Conservation (phyloP, 2,797 vertebrate species). For the Clarias platycephalus region DNA sequence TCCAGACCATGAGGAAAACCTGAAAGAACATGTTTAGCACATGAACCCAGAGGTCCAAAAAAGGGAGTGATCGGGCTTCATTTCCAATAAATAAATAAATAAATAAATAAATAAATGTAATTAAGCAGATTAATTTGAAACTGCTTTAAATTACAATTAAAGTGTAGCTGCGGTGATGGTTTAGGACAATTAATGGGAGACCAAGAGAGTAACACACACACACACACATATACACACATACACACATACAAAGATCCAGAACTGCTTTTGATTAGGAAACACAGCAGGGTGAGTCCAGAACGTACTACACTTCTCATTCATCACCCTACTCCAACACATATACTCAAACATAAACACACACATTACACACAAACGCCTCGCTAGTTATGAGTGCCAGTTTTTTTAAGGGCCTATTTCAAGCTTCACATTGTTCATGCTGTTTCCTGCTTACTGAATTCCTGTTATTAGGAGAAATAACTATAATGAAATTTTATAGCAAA, state of each 20-base stretch:
- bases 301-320: no score
- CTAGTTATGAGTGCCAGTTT: neutral
- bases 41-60: no score
- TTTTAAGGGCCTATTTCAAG: neutral
- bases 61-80: no score
- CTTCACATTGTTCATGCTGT: neutral
- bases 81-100: no score
- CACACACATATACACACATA: conserved; percentile 1
- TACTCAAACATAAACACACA: neutral
- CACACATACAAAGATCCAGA: neutral
- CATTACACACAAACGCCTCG: neutral
- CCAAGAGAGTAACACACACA: neutral
- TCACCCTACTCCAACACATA: neutral
- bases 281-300: no score
- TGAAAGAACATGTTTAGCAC: no score
- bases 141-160: no score
- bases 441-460: neutral
- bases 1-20: no score
- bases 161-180: no score
- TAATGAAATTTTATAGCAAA: neutral
- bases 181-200: neutral
- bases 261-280: no score
- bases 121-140: no score
- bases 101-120: no score
- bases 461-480: neutral